Conservation (phyloP, 2,797 vertebrate species). For the Mus spretus region DNA sequence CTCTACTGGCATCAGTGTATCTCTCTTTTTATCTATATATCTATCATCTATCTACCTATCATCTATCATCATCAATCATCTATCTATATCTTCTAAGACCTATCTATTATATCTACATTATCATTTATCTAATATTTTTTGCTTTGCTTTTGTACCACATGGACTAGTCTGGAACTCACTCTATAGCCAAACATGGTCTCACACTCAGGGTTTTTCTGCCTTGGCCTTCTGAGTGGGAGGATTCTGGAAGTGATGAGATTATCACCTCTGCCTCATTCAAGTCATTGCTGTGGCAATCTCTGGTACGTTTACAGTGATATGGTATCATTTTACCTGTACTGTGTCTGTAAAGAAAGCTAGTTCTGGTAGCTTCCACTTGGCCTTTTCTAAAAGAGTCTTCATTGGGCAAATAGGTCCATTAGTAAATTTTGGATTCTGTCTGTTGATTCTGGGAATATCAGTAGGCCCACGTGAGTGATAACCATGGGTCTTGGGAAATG, state of each 20-base stretch:
- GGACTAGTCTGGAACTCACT: not conserved
- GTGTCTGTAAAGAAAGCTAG: not conserved
- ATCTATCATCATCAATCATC: not conserved
- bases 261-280: not conserved
- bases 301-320: not conserved
- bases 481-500: not conserved
- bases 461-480: not conserved
- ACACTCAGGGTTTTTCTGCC: not conserved
- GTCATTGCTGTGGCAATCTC: not conserved
- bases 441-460: not conserved
- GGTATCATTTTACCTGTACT: not conserved
- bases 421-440: not conserved
- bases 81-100: not conserved
- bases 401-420: not conserved
- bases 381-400: not conserved
- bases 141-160: not conserved
- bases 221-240: not conserved
- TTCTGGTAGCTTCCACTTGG: not conserved
- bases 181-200: not conserved
- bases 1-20: not conserved
- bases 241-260: not conserved
- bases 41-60: not conserved
- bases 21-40: not conserved
- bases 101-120: not conserved
- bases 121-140: not conserved